Percentiles rank a stretch among this genome's conserved stretches.
phyloP scores from a whole-genome alignment of 2,113 vertebrate genomes.

The Lepisosteus oculatus region DNA sequence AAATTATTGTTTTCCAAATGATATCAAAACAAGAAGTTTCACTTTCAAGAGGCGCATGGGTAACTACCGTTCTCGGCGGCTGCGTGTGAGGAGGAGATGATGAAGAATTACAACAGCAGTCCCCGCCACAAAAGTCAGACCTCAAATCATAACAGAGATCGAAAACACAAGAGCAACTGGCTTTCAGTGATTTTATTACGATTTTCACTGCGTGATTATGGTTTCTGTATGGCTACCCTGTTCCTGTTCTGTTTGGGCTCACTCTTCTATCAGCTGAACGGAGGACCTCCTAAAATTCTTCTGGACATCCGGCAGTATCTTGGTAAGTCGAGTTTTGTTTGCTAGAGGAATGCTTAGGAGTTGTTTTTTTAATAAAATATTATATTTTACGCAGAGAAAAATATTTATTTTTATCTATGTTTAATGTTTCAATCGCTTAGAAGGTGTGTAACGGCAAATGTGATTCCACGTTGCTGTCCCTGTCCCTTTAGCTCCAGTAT shows the following conservation, averaged over 20 bases:
- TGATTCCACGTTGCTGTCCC: background rate
- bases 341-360: no score
- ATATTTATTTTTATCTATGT: background rate
- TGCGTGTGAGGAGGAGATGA: conserved; percentile 80
- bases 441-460: conserved; percentile 21
- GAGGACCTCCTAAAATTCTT: conserved; percentile 86
- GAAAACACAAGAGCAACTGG: conserved; percentile 56
- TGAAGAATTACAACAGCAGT: conserved; percentile 79
- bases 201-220: conserved; percentile 83
- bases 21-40: conserved; percentile 51
- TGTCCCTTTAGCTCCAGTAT: background rate
- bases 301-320: conserved; percentile 88
- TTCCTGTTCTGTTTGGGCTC: conserved; percentile 89
- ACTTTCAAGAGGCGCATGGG: conserved; percentile 69
- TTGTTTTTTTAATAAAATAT: no score
- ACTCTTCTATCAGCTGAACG: conserved; percentile 88
- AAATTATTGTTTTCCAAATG: conserved; percentile 36
- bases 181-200: conserved; percentile 63
- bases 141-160: conserved; percentile 60
- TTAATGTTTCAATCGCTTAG: background rate
- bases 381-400: no score
- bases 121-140: conserved; percentile 59
- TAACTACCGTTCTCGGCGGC: conserved; percentile 62
- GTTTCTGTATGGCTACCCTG: conserved; percentile 87
- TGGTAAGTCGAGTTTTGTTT: conserved; percentile 71